Evolutionary conservation across 1,140 invertebrate genomes (phyloP).

Genomic region (Mactra quadrangularis): DNA sequence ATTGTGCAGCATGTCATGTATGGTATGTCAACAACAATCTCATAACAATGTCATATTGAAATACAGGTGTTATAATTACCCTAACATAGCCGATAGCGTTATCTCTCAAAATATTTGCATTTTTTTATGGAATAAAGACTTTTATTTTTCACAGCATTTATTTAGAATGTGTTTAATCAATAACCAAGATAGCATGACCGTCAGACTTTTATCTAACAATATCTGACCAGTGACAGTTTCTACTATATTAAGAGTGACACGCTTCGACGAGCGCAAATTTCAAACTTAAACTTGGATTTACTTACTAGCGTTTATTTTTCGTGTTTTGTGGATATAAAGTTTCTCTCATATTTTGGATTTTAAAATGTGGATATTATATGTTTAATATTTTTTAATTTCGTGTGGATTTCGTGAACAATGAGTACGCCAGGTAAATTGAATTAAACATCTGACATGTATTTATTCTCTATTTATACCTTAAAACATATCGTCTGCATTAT

Average conservation of each 20-base stretch:
- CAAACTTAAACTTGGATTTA: conserved; percentile 28
- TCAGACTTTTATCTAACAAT: conserved; percentile 8
- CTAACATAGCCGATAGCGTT: conserved; percentile 25
- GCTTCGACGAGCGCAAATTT: neutral
- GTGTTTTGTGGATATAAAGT: conserved; percentile 21
- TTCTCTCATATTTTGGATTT: conserved; percentile 13
- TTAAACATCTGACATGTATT: no score
- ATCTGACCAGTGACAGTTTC: conserved; percentile 41
- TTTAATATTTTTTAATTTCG: neutral
- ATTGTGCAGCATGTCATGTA: no score
- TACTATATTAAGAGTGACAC: conserved; percentile 41
- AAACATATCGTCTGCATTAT: no score
- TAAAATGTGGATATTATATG: conserved; percentile 25
- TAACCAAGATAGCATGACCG: conserved; percentile 13
- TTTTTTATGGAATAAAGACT: conserved; percentile 40
- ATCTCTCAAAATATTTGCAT: conserved; percentile 44
- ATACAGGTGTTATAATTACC: conserved; percentile 32
- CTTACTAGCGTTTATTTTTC: conserved; percentile 30
- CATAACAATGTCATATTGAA: no score
- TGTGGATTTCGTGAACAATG: no score
- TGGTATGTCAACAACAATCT: no score
- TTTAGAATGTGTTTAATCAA: conserved; percentile 2
- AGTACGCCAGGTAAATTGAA: no score
- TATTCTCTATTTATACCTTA: no score
- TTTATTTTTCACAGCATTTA: conserved; percentile 35